These are phyloP conservation scores for Ahaetulla prasina DNA, from an alignment of 2,113 vertebrate species.

Conservation along the genomic window DNA sequence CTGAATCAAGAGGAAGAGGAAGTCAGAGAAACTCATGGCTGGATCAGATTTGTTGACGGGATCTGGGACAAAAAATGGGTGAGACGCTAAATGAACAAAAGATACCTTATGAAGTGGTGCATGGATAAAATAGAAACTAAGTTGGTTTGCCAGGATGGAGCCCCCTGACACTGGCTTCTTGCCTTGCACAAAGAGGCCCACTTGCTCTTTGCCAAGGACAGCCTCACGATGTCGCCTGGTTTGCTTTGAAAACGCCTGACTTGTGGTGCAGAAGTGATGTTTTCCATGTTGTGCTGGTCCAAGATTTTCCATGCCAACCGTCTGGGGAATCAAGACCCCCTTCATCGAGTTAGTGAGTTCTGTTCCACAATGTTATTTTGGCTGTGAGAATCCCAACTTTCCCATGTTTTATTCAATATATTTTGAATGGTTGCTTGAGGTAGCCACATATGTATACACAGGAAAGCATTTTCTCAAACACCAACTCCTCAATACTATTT, in stretches of 20 bases:
- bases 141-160: neutral
- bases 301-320: neutral
- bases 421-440: neutral
- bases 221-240: neutral
- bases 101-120: neutral
- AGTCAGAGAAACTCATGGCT: neutral
- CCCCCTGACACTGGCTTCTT: neutral
- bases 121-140: neutral
- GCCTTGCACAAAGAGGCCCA: neutral
- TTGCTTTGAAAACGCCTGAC: too few relatives aligned
- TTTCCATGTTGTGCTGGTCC: neutral
- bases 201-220: neutral
- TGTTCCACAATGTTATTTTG: neutral
- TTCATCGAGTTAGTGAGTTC: neutral
- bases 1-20: neutral
- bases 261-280: neutral
- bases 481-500: neutral
- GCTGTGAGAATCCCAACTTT: neutral
- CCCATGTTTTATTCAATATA: too few relatives aligned
- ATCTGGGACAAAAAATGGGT: neutral
- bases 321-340: neutral
- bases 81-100: neutral
- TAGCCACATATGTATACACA: neutral
- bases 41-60: neutral
- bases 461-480: neutral